phyloP scores from a whole-genome alignment of 37 sponge, comb jelly and placozoan species.

The Chondrosia reniformis region DNA sequence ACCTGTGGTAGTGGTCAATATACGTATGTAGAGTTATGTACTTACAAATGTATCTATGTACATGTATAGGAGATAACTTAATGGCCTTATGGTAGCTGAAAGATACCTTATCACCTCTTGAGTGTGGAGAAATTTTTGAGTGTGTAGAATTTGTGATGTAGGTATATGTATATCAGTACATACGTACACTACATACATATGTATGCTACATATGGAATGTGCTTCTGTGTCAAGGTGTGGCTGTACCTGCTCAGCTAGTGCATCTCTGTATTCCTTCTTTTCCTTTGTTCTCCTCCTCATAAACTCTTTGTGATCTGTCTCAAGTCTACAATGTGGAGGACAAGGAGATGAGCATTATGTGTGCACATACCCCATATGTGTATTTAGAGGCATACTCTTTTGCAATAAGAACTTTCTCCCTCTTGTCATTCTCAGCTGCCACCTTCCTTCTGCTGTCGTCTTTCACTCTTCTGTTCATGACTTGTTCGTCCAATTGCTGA shows the following conservation, averaged over 20 bases:
- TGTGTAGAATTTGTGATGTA: too few species aligned
- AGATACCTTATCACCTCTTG: too few species aligned
- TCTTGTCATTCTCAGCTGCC: conserved; percentile 41
- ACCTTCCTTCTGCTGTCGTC: conserved; percentile 22
- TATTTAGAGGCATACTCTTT: conserved; percentile 44
- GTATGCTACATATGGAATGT: too few species aligned
- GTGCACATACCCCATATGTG: background rate
- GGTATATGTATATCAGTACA: background rate
- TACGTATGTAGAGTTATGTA: background rate
- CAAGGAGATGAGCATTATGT: background rate
- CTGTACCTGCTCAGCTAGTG: conserved; percentile 78
- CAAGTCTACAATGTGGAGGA: conserved; percentile 35
- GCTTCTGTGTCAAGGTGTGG: background rate
- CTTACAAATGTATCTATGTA: background rate
- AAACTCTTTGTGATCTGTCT: conserved; percentile 31
- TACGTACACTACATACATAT: background rate
- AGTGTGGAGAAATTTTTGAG: too few species aligned
- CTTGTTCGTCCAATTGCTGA: conserved; percentile 66
- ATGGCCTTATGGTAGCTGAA: too few species aligned
- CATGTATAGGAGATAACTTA: too few species aligned
- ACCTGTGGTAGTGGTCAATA: too few species aligned
- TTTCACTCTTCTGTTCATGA: conserved; percentile 7
- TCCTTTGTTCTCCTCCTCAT: conserved; percentile 5
- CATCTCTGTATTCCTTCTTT: conserved; percentile 44
- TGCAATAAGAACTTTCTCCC: conserved; percentile 54